Percentiles rank a stretch among this genome's conserved stretches.
phyloP scores from a whole-genome alignment of 2,888 invertebrate species.

The Ornithoptera alexandrae region DNA sequence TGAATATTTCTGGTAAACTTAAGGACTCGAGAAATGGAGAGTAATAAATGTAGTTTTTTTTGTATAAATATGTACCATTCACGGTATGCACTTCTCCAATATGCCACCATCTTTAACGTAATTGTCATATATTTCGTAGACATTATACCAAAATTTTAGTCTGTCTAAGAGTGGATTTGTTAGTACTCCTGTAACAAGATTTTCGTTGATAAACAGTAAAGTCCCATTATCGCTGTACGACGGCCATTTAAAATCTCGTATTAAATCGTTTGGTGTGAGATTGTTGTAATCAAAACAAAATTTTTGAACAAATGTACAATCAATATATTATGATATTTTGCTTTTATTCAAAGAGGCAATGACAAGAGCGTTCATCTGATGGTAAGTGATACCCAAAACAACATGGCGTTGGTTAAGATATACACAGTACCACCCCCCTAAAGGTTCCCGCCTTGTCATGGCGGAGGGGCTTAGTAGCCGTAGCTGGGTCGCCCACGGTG shows the following conservation, averaged over 20 bases:
- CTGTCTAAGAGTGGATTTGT: slow-evolving; percentile 16
- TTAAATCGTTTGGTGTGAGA: slow-evolving; percentile 12
- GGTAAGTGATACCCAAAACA: no score
- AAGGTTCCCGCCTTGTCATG: no score
- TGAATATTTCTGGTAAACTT: no score
- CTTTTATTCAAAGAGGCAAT: no score
- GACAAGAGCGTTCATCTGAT: no score
- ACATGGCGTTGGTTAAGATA: no score
- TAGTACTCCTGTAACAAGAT: slow-evolving; percentile 5
- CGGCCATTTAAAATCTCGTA: slow-evolving; percentile 17
- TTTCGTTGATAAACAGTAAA: slow-evolving; percentile 17
- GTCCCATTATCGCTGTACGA: slow-evolving; percentile 11
- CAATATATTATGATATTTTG: no score
- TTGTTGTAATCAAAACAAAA: slow-evolving; percentile 13
- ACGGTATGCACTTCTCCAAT: slow-evolving; percentile 25
- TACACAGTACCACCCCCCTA: no score
- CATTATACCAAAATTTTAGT: slow-evolving; percentile 24
- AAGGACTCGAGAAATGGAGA: no score
- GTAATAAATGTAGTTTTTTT: not conserved
- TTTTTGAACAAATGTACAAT: no score
- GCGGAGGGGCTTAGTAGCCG: no score
- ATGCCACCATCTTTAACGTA: slow-evolving; percentile 22
- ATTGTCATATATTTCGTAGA: slow-evolving; percentile 21
- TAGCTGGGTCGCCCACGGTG: no score
- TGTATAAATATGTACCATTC: not conserved